These are phyloP conservation scores for Holacanthella duospinosa DNA, from an alignment of 2,888 invertebrate species.

Conservation along the genomic window DNA sequence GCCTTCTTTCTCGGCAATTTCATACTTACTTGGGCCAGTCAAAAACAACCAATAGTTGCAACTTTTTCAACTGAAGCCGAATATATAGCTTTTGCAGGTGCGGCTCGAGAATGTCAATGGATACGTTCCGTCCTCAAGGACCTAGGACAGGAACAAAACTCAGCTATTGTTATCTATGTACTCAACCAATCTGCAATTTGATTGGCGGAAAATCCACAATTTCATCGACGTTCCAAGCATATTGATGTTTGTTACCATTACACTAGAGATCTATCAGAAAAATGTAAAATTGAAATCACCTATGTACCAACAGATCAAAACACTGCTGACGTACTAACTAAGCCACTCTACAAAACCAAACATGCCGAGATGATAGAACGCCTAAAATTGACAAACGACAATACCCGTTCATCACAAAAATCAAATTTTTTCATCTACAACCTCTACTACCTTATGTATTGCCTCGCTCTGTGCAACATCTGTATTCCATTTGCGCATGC, in stretches of 20 bases:
- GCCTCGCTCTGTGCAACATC: neutral
- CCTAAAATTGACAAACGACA: too few relatives aligned
- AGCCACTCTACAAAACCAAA: neutral
- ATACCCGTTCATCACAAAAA: too few relatives aligned
- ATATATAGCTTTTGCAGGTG: constrained; percentile 22
- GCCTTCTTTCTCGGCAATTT: neutral
- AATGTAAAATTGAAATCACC: neutral
- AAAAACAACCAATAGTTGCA: constrained; percentile 24
- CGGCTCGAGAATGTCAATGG: constrained; percentile 22
- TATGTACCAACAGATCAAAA: neutral
- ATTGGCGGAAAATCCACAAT: constrained; percentile 26
- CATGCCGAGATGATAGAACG: neutral
- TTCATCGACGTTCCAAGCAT: constrained; percentile 31
- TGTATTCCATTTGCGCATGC: neutral
- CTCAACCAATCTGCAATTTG: constrained; percentile 31
- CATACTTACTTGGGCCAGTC: constrained; percentile 22
- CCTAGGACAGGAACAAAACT: neutral
- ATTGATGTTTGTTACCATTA: constrained; percentile 29
- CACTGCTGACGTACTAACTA: neutral
- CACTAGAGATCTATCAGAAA: neutral
- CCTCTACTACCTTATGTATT: too few relatives aligned
- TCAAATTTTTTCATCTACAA: too few relatives aligned
- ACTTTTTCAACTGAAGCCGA: constrained; percentile 29
- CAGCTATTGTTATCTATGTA: neutral
- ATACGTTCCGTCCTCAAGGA: constrained; percentile 18